Evolutionary conservation across 2,113 vertebrate genomes (phyloP).

Genomic region (Lasiurus cinereus): DNA sequence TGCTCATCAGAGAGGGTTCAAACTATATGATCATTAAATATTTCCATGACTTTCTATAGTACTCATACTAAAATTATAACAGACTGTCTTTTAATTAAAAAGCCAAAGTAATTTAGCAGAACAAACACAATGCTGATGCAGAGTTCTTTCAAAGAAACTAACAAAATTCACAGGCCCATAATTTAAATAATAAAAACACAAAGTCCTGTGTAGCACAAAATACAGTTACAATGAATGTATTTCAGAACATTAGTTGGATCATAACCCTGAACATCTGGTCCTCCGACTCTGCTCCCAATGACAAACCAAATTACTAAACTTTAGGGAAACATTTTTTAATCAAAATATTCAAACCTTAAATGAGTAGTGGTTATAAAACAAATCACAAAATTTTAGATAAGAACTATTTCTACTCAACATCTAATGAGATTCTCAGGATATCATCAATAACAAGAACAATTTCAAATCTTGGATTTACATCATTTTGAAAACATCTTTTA

Average conservation of each 20-base stretch:
- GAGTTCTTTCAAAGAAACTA: constrained; percentile 74
- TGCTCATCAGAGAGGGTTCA: constrained; percentile 76
- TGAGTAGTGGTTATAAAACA: constrained; percentile 22
- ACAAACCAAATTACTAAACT: constrained; percentile 60
- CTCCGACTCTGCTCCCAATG: neutral
- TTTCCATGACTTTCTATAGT: constrained; percentile 76
- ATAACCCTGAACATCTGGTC: neutral
- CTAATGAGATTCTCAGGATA: constrained; percentile 3
- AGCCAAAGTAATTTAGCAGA: constrained; percentile 80
- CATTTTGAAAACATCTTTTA: neutral
- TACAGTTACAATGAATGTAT: neutral
- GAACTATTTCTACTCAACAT: neutral
- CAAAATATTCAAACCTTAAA: neutral
- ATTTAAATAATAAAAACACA: constrained; percentile 68
- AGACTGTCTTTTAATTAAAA: constrained; percentile 85
- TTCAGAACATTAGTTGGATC: constrained; percentile 42
- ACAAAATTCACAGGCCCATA: constrained; percentile 63
- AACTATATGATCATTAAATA: constrained; percentile 75
- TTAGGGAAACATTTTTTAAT: constrained; percentile 46
- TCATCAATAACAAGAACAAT: neutral
- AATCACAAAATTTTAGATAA: constrained; percentile 23
- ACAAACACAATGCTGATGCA: constrained; percentile 73
- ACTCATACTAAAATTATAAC: constrained; percentile 85
- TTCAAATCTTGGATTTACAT: neutral
- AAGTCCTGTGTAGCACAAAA: constrained; percentile 58